Conservation (phyloP, 2,113 vertebrate species). For the Donacobius atricapilla region DNA sequence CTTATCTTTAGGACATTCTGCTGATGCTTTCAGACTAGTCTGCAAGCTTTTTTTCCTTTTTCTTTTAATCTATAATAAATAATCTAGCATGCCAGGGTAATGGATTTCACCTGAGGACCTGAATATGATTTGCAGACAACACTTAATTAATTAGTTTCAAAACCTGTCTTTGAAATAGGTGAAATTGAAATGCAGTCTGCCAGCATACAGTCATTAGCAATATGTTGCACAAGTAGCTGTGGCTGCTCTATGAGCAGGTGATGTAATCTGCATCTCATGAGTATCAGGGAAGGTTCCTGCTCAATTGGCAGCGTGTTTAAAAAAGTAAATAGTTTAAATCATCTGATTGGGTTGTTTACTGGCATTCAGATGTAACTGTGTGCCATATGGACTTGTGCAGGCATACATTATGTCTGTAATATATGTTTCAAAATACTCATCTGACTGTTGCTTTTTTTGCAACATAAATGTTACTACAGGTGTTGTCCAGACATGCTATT, state of each 20-base stretch:
- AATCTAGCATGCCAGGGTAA: background rate
- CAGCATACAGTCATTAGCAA: background rate
- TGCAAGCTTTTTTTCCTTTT: slow-evolving; percentile 3
- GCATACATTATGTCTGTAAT: background rate
- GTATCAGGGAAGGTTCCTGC: background rate
- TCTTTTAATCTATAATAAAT: slow-evolving; percentile 29
- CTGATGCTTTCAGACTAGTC: background rate
- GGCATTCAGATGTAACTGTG: background rate
- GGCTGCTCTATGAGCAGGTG: background rate
- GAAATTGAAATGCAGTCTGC: background rate
- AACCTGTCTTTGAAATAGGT: slow-evolving; percentile 31
- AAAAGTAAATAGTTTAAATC: background rate
- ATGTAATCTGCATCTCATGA: background rate
- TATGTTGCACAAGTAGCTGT: background rate
- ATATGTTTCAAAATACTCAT: background rate
- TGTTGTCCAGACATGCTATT: background rate
- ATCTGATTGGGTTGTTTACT: background rate
- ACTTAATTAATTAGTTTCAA: slow-evolving; percentile 54
- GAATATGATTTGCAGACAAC: background rate
- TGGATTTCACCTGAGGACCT: slow-evolving; percentile 38
- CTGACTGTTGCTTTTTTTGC: background rate
- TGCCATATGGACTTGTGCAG: background rate
- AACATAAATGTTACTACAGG: background rate
- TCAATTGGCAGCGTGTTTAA: background rate
- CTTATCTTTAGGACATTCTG: slow-evolving; percentile 24